Base-by-base conservation (phyloP, 2,888 invertebrate species). In the Oscheius onirici region DNA sequence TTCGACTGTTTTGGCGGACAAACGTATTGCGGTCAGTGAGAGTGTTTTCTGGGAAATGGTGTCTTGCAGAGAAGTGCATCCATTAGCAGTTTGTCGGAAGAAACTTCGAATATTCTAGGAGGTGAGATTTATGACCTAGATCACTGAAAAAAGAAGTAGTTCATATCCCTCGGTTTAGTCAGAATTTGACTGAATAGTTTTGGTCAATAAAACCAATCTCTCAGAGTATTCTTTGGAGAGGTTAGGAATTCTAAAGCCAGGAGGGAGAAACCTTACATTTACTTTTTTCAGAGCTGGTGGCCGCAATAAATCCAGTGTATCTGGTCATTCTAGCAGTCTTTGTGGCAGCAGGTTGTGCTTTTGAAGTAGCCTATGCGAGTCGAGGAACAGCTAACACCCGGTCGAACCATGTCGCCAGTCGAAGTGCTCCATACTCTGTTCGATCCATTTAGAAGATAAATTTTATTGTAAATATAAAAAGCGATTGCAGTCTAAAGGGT, bases 281-380 rank as follows among this genome's bases (percentile, higher is more conserved):
- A 1, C 60, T 3, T 17, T 24, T 60, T 68, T 46, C 67, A 74
- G 74, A 74, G 20, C 57, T 74, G 34, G 55, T 74, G 34, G 34
- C 68, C 3, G 74, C 74, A 49, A 68, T 74, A 22, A 74, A 74
- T 41, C 74, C 74, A 15, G 67, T 74, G 52, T 74, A 74, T 49
- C 17, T 74, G 49, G 69, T 74, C n/a, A 52, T 71, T 28, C 44
- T 74, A 13, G 74, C 71, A n/a, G 68, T 71, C 13, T 44, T 74
- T 13, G 70, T 74, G 3, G 74, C 66, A n/a, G 74, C 74, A 11
- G 73, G 74, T 10, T 74, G 74, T 49, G 74, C 74, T 11, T 74
- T 74, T 40, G 74, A 74, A 22, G 52, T 74, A 34, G 74, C 74
- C 44, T 74, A 74, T 51, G 74, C 71, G 17, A 63, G 69, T 28